phyloP scores from a whole-genome alignment of 2,888 invertebrate genomes.

The Notocelia uddmanniana region DNA sequence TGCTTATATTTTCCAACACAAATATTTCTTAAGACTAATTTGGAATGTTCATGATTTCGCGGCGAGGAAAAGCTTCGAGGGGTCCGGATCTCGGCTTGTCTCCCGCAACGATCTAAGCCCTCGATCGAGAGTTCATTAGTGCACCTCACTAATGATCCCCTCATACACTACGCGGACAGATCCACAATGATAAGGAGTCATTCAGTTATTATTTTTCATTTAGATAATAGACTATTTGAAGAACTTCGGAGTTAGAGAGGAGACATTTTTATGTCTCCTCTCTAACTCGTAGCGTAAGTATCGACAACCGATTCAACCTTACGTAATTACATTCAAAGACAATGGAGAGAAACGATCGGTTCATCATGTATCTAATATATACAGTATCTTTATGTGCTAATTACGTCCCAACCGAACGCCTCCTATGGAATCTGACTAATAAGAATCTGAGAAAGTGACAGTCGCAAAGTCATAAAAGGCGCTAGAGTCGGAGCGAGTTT shows the following conservation, averaged over 20 bases:
- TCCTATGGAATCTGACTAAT: constrained; percentile 29
- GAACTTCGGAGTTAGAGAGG: too few species aligned
- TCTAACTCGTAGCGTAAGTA: not conserved
- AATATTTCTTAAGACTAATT: constrained; percentile 11
- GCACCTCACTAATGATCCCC: constrained; percentile 76
- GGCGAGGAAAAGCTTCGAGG: constrained; percentile 58
- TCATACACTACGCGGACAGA: constrained; percentile 24
- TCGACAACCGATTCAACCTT: not conserved
- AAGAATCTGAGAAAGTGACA: constrained; percentile 38
- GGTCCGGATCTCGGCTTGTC: constrained; percentile 61
- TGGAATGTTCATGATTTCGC: constrained; percentile 52
- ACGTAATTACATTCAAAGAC: not conserved
- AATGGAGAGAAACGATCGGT: constrained; percentile 21
- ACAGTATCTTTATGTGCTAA: constrained; percentile 27
- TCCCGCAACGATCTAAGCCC: constrained; percentile 62
- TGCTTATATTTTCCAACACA: not conserved
- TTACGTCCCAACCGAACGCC: constrained; percentile 6
- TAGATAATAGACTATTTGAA: constrained; percentile 11
- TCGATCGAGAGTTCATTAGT: constrained; percentile 78
- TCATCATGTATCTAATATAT: constrained; percentile 17
- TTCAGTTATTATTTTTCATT: constrained; percentile 22
- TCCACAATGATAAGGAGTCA: constrained; percentile 20
- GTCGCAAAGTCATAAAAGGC: constrained; percentile 32
- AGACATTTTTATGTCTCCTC: too few species aligned
- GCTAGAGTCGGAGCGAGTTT: constrained; percentile 33